Evolutionary conservation across 2,113 vertebrate species (phyloP).

Genomic region (Macquaria australasica): DNA sequence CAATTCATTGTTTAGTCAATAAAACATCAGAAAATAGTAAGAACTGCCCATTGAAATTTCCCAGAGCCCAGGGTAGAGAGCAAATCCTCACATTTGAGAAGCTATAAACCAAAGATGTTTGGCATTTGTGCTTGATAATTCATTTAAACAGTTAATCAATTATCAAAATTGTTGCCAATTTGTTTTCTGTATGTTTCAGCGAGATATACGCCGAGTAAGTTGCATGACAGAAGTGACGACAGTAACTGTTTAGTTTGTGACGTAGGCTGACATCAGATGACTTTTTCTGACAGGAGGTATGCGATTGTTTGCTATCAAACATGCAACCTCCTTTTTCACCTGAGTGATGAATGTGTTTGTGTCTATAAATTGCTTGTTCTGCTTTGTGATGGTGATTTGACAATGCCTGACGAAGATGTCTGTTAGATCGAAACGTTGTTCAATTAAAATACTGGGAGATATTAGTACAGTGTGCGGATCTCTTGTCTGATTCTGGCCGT

Average conservation of each 20-base stretch:
- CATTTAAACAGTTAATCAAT: neutral
- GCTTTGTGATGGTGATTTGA: too few relatives aligned
- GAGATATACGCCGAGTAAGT: neutral
- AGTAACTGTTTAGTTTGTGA: constrained; percentile 2
- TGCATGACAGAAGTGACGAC: neutral
- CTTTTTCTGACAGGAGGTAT: neutral
- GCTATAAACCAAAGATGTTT: neutral
- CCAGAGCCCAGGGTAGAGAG: neutral
- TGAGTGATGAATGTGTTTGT: too few relatives aligned
- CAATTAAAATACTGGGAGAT: too few relatives aligned
- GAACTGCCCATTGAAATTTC: neutral
- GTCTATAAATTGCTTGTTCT: too few relatives aligned
- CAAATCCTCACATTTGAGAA: neutral
- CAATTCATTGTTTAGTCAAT: neutral
- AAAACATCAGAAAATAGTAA: neutral
- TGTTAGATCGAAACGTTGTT: too few relatives aligned
- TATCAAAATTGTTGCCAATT: neutral
- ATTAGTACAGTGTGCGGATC: too few relatives aligned
- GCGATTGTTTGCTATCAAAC: constrained; percentile 14
- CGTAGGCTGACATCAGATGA: neutral
- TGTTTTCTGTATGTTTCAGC: too few relatives aligned
- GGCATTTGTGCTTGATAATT: neutral
- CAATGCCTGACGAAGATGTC: too few relatives aligned
- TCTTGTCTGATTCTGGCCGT: too few relatives aligned
- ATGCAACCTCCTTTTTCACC: too few relatives aligned